Evolutionary conservation across 35 echinoderm and acorn worm genomes (phyloP).

Genomic region (Strongylocentrotus purpuratus): DNA sequence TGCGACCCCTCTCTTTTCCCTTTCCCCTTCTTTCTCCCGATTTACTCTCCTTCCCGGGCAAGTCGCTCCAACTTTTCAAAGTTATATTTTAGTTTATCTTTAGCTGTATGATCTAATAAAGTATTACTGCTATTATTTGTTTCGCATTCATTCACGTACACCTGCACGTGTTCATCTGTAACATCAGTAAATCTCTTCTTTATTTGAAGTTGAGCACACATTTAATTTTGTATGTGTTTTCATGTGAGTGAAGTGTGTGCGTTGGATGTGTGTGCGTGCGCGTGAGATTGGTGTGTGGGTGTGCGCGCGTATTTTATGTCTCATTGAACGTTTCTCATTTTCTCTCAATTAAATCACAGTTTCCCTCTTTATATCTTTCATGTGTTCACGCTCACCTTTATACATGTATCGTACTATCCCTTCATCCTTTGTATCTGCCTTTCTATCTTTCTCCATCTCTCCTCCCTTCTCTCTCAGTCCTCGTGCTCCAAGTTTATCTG

Average conservation of each 20-base stretch:
- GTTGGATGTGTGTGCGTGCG: neutral
- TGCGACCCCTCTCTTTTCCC: neutral
- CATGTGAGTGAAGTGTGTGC: too few species aligned
- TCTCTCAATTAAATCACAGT: neutral
- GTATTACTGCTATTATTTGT: too few species aligned
- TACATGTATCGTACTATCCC: neutral
- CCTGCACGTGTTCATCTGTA: too few species aligned
- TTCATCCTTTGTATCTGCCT: slow-evolving; percentile 21
- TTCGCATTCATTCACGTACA: too few species aligned
- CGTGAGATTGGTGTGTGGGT: neutral
- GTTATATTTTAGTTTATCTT: too few species aligned
- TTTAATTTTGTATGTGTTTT: too few species aligned
- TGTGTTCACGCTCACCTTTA: too few species aligned
- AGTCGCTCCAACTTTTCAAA: too few species aligned
- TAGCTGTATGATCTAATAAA: too few species aligned
- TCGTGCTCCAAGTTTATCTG: slow-evolving; percentile 39
- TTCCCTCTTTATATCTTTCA: neutral
- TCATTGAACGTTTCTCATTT: neutral
- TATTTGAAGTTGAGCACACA: too few species aligned
- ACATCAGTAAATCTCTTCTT: too few species aligned
- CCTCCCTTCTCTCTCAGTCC: neutral
- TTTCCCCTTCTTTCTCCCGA: neutral
- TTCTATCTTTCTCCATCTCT: neutral
- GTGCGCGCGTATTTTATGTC: neutral
- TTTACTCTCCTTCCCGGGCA: neutral